Percentiles rank a stretch among this genome's conserved stretches.
Evolutionary conservation across 2,888 invertebrate species (phyloP).

Genomic region (Caenorhabditis doughertyi): DNA sequence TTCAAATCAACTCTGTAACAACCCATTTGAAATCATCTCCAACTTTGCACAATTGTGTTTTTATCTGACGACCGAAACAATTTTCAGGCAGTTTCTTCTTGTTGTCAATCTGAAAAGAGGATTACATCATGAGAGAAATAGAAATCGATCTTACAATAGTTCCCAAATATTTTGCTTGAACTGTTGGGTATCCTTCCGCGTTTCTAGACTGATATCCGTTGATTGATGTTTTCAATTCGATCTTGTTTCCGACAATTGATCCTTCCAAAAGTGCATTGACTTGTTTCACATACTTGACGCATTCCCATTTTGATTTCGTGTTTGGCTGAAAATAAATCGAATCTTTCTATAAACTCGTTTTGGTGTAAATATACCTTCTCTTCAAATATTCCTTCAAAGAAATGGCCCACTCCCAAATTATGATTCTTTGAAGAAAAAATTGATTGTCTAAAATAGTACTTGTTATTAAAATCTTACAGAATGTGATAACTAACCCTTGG

Average conservation of each 20-base stretch:
- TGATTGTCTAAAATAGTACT: slow-evolving; percentile 14
- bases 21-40: slow-evolving; percentile 19
- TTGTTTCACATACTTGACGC: slow-evolving; percentile 11
- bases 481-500: not conserved
- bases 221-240: not conserved
- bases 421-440: slow-evolving; percentile 3
- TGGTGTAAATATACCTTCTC: too few species aligned
- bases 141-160: slow-evolving; percentile 2
- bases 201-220: not conserved
- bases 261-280: not conserved
- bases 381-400: slow-evolving; percentile 32
- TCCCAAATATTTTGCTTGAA: slow-evolving; percentile 6
- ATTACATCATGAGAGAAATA: not conserved
- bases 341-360: too few species aligned
- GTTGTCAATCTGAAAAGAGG: slow-evolving; percentile 14
- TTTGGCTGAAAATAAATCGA: not conserved
- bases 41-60: slow-evolving; percentile 14
- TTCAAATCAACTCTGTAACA: not conserved
- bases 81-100: slow-evolving; percentile 2
- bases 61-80: slow-evolving; percentile 11
- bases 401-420: slow-evolving; percentile 10
- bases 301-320: slow-evolving; percentile 20
- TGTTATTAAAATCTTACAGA: not conserved
- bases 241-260: not conserved
- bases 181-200: not conserved